Percentiles rank a stretch among this genome's conserved stretches.
These are phyloP conservation scores for Sphaerodactylus townsendi DNA, from an alignment of 2,113 vertebrate species.

Conservation along the genomic window DNA sequence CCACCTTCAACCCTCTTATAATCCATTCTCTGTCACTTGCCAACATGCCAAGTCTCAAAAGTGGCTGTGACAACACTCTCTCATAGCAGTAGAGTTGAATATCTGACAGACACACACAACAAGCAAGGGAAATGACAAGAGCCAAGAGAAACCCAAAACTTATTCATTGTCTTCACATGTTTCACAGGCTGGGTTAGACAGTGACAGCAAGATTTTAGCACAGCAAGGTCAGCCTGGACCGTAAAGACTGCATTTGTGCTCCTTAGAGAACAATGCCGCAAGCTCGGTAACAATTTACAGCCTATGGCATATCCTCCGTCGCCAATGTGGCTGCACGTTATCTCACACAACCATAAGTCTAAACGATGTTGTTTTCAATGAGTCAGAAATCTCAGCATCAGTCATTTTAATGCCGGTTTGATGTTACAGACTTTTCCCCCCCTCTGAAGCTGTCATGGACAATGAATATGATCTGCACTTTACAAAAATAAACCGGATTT, in stretches of 20 bases:
- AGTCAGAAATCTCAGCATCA: slow-evolving; percentile 40
- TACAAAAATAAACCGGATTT: background rate
- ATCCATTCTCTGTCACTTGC: background rate
- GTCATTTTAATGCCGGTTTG: slow-evolving; percentile 13
- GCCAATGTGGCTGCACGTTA: background rate
- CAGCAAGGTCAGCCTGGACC: background rate
- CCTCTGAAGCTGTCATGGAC: slow-evolving; percentile 16
- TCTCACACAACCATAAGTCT: background rate
- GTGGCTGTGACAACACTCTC: background rate
- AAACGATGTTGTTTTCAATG: slow-evolving; percentile 32
- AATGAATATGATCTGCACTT: background rate
- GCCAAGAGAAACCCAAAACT: slow-evolving; percentile 36
- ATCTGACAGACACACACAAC: slow-evolving; percentile 32
- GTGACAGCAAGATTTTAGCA: slow-evolving; percentile 1
- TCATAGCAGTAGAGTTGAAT: slow-evolving; percentile 27
- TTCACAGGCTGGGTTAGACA: slow-evolving; percentile 10
- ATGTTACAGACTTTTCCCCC: background rate
- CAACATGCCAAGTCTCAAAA: background rate
- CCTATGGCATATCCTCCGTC: background rate
- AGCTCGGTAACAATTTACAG: slow-evolving; percentile 25
- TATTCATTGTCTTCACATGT: slow-evolving; percentile 10
- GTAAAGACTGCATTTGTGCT: background rate
- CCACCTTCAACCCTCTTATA: too few relatives aligned
- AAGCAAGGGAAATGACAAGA: slow-evolving; percentile 33
- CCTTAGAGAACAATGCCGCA: background rate